Percentiles rank a stretch among this genome's conserved stretches.
Conservation (phyloP, 2,797 vertebrate species). For the Peromyscus melanophrys region DNA sequence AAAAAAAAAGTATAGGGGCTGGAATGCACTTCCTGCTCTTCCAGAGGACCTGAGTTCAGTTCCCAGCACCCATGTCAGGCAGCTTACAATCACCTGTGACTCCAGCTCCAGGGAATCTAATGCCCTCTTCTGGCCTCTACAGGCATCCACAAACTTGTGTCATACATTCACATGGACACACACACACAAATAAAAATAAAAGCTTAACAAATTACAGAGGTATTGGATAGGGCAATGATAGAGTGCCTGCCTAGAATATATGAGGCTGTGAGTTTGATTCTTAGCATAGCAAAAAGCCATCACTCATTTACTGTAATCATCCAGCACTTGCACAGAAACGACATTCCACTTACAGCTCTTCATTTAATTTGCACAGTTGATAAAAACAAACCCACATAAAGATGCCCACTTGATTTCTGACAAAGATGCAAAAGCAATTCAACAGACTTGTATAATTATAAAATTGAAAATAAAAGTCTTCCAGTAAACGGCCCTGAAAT, state of each 20-base stretch:
- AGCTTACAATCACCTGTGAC: neutral
- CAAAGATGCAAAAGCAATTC: neutral
- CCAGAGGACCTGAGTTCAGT: neutral
- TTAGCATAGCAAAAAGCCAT: neutral
- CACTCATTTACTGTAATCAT: neutral
- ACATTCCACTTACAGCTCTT: neutral
- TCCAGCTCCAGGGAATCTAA: neutral
- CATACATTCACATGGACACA: neutral
- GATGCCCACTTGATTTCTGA: neutral
- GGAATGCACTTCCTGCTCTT: neutral
- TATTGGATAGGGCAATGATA: neutral
- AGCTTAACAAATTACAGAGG: neutral
- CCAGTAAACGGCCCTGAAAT: neutral
- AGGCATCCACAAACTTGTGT: neutral
- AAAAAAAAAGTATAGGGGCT: neutral
- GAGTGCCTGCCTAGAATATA: neutral
- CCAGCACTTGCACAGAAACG: neutral
- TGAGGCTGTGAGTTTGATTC: neutral
- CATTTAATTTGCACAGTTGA: neutral
- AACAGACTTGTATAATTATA: neutral
- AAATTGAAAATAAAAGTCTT: neutral
- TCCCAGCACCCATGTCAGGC: neutral
- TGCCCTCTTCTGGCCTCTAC: neutral
- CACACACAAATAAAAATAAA: neutral
- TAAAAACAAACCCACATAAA: neutral